phyloP scores from a whole-genome alignment of 2,888 invertebrate species.

The Microctonus hyperodae region DNA sequence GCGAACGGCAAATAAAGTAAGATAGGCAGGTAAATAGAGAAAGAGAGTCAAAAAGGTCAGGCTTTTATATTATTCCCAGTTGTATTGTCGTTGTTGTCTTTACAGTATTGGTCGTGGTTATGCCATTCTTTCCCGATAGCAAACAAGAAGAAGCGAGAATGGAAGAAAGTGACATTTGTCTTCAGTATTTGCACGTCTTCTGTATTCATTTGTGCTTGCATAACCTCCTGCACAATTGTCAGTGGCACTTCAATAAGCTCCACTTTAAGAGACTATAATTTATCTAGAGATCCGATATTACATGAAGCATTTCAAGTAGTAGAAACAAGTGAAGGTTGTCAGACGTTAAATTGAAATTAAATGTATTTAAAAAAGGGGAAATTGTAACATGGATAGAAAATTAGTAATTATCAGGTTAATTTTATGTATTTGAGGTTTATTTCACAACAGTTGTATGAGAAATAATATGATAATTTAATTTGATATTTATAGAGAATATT shows the following conservation, averaged over 20 bases:
- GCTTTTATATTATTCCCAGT: not conserved
- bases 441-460: no score
- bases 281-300: not conserved
- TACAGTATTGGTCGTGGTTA: not conserved
- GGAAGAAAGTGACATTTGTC: not conserved
- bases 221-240: not conserved
- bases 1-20: not conserved
- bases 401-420: no score
- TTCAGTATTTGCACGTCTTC: not conserved
- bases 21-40: not conserved
- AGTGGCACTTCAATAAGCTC: not conserved
- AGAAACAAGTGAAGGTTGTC: not conserved
- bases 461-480: no score
- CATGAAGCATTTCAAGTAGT: not conserved
- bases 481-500: no score
- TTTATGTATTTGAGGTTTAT: no score
- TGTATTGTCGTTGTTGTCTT: not conserved
- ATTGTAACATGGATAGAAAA: no score
- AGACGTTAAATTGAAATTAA: no score
- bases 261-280: not conserved
- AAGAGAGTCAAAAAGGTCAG: not conserved
- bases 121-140: not conserved
- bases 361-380: no score
- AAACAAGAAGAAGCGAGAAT: not conserved
- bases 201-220: not conserved